Evolutionary conservation across 2,113 vertebrate species (phyloP).

Genomic region (Rallus limicola): DNA sequence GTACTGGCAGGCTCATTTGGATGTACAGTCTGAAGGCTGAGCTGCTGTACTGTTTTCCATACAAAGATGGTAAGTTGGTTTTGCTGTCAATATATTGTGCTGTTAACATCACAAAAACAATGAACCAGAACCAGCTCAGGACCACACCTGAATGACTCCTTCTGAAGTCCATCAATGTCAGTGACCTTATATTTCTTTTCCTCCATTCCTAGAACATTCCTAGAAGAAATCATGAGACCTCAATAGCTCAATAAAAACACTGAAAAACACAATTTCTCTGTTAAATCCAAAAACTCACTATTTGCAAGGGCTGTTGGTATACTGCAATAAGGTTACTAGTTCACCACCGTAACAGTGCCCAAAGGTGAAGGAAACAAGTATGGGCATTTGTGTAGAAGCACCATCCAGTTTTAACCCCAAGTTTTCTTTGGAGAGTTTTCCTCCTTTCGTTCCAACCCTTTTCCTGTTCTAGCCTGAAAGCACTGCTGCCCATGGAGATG

Average conservation of each 20-base stretch:
- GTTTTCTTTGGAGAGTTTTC: neutral
- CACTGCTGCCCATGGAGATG: neutral
- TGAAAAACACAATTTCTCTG: neutral
- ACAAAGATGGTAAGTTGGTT: neutral
- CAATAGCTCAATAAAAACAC: neutral
- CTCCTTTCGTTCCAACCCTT: neutral
- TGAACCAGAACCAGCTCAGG: neutral
- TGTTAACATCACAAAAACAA: neutral
- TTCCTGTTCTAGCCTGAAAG: neutral
- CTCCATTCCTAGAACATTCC: neutral
- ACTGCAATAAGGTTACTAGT: neutral
- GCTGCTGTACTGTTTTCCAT: neutral
- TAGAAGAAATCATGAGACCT: neutral
- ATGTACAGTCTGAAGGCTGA: neutral
- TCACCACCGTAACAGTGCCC: neutral
- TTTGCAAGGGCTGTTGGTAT: neutral
- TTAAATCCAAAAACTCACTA: neutral
- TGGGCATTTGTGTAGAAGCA: neutral
- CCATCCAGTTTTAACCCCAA: neutral
- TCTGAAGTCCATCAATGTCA: neutral
- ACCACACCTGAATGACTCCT: neutral
- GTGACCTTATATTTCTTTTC: neutral
- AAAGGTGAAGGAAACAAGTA: neutral
- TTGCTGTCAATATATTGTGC: neutral
- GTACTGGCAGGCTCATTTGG: neutral